Base-by-base conservation (phyloP, 1,140 invertebrate genomes). In the Penaeus vannamei region DNA sequence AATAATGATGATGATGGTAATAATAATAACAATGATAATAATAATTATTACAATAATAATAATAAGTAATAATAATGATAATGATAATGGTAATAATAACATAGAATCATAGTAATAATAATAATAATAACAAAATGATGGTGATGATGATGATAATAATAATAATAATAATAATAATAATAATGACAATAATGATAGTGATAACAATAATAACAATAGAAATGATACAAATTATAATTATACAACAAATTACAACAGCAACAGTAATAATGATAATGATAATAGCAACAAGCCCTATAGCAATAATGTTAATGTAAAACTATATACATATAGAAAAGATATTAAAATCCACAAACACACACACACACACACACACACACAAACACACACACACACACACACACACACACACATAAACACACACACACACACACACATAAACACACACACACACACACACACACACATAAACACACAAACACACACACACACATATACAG, bases 51-150 rank as follows among this genome's bases (percentile, higher is more conserved):
- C 10, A 64, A 64, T 64, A 64, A 64, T 64, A 64, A 64, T 64
- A 66, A 14, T 66, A 5, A 66, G 19, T 66, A 66, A 66, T 66
- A 66, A 66, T 72, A 72, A 72, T 72, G n/a, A 72, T 72, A 72
- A 72, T 72, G 26, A 72, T 23, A 72, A 72, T 23, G 26, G 26
- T 23, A 72, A 72, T 23, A 72, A 72, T 23, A 72, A 29, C 0
- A 72, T 19, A 8, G 26, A 42, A 42, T 4, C 4, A 42, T 42
- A 42, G 36, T 7, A 42, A 42, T 42, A 42, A 42, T 42, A 42
- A 42, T 36, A 36, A 2, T 36, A 5, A 36, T 36, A 36, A 36
- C 5, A 36, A 36, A 36, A 36, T 42, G 8, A 42, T 42, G 36
- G 8, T 42, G 8, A 42, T 42, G 36, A 42, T 42, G 8, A 42